Conservation (phyloP, 2,888 invertebrate genomes). For the Drosophila peninsularis region DNA sequence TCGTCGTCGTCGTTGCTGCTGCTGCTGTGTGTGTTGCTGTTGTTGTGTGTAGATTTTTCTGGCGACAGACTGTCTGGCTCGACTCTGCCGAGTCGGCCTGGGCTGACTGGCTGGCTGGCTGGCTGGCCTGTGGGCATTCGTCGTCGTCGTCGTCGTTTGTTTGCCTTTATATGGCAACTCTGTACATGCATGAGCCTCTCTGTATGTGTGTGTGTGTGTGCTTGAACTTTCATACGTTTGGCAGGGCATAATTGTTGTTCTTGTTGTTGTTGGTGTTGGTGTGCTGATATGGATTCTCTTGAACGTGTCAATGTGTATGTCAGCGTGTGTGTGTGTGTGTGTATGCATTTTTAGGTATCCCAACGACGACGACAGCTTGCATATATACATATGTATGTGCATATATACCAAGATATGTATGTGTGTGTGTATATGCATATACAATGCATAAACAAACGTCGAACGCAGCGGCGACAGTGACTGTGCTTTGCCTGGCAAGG, state of each 20-base stretch:
- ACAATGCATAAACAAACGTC: constrained; percentile 40
- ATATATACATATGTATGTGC: constrained; percentile 16
- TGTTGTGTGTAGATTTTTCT: constrained; percentile 64
- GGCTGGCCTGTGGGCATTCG: constrained; percentile 46
- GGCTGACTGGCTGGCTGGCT: constrained; percentile 62
- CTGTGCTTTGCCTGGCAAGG: constrained; percentile 22
- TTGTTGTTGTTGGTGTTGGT: constrained; percentile 42
- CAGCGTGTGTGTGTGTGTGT: background rate
- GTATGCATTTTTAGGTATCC: constrained; percentile 4
- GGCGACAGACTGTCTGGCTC: constrained; percentile 68
- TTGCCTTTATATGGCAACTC: constrained; percentile 63
- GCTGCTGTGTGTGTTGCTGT: constrained; percentile 26
- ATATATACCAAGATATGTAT: constrained; percentile 26
- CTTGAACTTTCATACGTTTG: constrained; percentile 67
- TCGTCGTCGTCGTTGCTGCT: constrained; percentile 2
- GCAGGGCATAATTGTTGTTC: constrained; percentile 58
- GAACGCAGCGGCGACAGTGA: constrained; percentile 15
- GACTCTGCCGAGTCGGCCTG: constrained; percentile 52
- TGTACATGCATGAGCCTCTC: constrained; percentile 30
- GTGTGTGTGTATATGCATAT: constrained; percentile 19
- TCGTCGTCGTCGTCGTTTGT: constrained; percentile 33
- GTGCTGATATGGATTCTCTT: constrained; percentile 75
- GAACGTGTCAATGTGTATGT: constrained; percentile 14
- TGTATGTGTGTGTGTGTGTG: constrained; percentile 22
- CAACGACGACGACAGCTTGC: background rate